Conservation (phyloP, 1,140 invertebrate genomes). For the Nephila pilipes region DNA sequence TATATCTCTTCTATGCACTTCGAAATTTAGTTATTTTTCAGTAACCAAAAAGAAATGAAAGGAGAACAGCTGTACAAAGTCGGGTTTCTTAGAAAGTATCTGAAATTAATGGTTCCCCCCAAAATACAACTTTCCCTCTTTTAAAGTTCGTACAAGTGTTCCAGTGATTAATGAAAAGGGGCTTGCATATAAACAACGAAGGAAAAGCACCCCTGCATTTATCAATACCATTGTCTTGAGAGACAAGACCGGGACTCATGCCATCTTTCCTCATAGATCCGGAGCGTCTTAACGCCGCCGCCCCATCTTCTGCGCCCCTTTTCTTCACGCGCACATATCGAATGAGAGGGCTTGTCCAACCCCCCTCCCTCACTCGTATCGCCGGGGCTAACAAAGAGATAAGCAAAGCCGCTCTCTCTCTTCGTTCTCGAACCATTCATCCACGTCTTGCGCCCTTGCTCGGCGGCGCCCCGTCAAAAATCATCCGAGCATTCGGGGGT, state of each 20-base stretch:
- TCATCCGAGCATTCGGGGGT: conserved; percentile 55
- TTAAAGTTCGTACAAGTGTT: conserved; percentile 7
- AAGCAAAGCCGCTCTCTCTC: conserved; percentile 56
- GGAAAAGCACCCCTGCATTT: neutral
- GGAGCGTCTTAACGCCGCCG: conserved; percentile 36
- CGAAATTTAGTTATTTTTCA: too few relatives aligned
- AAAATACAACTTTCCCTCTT: neutral
- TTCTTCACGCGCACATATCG: conserved; percentile 34
- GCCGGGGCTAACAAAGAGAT: conserved; percentile 70
- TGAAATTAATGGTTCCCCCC: neutral
- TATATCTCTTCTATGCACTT: too few relatives aligned
- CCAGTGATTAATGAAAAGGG: neutral
- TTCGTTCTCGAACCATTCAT: conserved; percentile 57
- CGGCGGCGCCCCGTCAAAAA: conserved; percentile 63
- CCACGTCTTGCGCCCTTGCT: conserved; percentile 49
- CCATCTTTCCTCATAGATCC: neutral
- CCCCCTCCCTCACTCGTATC: conserved; percentile 22
- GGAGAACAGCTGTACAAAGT: neutral
- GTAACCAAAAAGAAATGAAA: neutral
- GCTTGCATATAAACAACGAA: neutral
- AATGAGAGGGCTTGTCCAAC: conserved; percentile 8
- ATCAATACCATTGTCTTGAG: conserved; percentile 33
- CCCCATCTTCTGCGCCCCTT: neutral
- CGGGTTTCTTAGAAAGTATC: neutral
- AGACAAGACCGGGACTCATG: neutral